These are phyloP conservation scores for Ramphastos sulfuratus DNA, from an alignment of 2,113 vertebrate genomes.

Conservation along the genomic window DNA sequence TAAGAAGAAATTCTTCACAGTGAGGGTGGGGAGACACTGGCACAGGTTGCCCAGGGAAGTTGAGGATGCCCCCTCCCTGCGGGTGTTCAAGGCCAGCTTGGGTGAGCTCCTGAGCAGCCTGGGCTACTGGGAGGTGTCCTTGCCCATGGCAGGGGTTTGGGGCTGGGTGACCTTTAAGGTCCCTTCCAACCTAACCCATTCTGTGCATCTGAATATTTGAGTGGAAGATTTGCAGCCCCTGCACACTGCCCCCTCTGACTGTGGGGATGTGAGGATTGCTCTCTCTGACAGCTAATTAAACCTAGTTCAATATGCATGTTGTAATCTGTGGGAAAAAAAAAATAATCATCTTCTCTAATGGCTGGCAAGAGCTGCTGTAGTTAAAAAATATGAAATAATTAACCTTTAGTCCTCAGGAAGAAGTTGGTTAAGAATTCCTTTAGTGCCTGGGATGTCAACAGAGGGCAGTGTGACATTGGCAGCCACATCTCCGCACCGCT, in stretches of 20 bases:
- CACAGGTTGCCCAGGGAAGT: no score
- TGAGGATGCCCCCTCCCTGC: no score
- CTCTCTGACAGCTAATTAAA: slow-evolving; percentile 7
- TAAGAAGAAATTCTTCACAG: no score
- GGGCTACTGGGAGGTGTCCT: no score
- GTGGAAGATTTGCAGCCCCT: not conserved
- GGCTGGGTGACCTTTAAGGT: no score
- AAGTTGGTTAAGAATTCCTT: slow-evolving; percentile 6
- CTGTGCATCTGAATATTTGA: not conserved
- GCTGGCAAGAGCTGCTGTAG: slow-evolving; percentile 5
- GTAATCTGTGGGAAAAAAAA: not conserved
- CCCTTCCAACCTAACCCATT: no score
- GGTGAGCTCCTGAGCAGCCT: no score
- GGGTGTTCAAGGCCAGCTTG: no score
- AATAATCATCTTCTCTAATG: slow-evolving; percentile 22
- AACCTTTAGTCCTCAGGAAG: slow-evolving; percentile 48
- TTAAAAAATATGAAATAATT: slow-evolving; percentile 62
- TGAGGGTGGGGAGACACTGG: no score
- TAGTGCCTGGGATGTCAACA: slow-evolving; percentile 45
- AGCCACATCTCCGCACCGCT: not conserved
- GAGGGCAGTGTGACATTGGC: slow-evolving; percentile 72
- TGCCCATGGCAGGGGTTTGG: no score
- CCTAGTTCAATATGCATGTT: not conserved
- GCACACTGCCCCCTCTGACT: not conserved
- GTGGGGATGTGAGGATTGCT: not conserved